phyloP scores from a whole-genome alignment of 2,113 vertebrate genomes.

The Polypterus bichir region DNA sequence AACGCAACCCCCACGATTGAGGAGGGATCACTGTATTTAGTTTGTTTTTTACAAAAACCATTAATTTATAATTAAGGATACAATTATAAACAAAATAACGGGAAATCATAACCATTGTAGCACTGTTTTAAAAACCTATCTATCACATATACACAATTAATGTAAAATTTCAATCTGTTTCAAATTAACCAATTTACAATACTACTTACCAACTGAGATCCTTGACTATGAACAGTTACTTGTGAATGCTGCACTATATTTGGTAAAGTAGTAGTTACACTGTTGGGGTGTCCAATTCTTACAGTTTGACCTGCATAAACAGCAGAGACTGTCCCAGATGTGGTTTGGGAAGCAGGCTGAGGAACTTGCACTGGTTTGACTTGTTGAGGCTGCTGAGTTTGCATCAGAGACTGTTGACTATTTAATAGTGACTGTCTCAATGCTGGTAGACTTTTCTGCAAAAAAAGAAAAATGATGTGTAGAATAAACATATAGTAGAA shows the following conservation, averaged over 20 bases:
- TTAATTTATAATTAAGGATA: too few species aligned
- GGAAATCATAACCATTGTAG: too few species aligned
- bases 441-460: conserved; percentile 75
- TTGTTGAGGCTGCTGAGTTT: conserved; percentile 50
- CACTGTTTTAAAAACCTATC: too few species aligned
- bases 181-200: conserved; percentile 15
- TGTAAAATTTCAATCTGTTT: too few species aligned
- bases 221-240: conserved; percentile 38
- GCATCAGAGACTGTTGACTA: conserved; percentile 60
- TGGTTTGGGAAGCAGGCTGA: conserved; percentile 36
- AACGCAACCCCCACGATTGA: too few species aligned
- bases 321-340: conserved; percentile 41
- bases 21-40: too few species aligned
- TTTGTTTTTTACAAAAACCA: too few species aligned
- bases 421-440: conserved; percentile 68
- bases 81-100: too few species aligned
- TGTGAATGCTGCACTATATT: conserved; percentile 35
- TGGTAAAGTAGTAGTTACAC: conserved; percentile 41
- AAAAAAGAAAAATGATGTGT: conserved; percentile 22
- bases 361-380: conserved; percentile 38
- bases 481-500: conserved; percentile 2
- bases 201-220: conserved; percentile 59
- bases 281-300: conserved; percentile 62
- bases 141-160: too few species aligned
- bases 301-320: conserved; percentile 49